Evolutionary conservation across 2,113 vertebrate species (phyloP), one percentile per base, ranked within the genome.

Genomic region (Hippocampus abdominalis): DNA sequence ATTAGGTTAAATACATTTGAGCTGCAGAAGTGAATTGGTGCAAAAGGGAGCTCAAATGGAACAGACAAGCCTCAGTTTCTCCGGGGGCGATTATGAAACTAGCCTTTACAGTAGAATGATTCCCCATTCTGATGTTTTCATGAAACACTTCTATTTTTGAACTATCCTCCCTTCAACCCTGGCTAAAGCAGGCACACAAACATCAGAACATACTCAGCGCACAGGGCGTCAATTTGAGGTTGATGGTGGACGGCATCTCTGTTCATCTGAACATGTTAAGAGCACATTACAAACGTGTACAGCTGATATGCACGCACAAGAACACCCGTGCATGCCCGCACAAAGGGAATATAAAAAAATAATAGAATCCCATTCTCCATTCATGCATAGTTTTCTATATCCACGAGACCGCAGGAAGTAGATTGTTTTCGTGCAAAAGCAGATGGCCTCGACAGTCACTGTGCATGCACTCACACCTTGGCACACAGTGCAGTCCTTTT

Each of bases 1-100:
- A 82, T 74, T 76, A 78, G 87, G 85, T 88, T 91, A 88, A 89
- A 90, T 72, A 76, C 82, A 79, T 83, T 80, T 18, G 70, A 82
- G 76, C 71, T 76, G 75, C 81, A 76, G 76, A 75, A 87, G 73
- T 84, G 86, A 90, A 89, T 83, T 76, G 85, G 77, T 81, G 80
- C 74, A 79, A 86, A 87, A 88, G 61, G 83, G 82, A 85, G 84
- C 67, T 77, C 60, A 54, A 85, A 83, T 73, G 75, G 74, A 87
- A 84, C 84, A 86, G 89, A 89, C 87, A 82, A 77, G 81, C 87
- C 68, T 84, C 20, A n/a, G 66, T 76, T 78, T 76, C 84, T 85
- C 72, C 68, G 39, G 86, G 87, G 87, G 82, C 25, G 62, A 81
- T 89, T 89, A 82, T 75, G 71, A 89, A 85, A 90, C 82, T 62